Percentiles rank a stretch among this genome's conserved stretches.
Evolutionary conservation across 1,140 invertebrate species (phyloP).

Genomic region (Halesus radiatus): DNA sequence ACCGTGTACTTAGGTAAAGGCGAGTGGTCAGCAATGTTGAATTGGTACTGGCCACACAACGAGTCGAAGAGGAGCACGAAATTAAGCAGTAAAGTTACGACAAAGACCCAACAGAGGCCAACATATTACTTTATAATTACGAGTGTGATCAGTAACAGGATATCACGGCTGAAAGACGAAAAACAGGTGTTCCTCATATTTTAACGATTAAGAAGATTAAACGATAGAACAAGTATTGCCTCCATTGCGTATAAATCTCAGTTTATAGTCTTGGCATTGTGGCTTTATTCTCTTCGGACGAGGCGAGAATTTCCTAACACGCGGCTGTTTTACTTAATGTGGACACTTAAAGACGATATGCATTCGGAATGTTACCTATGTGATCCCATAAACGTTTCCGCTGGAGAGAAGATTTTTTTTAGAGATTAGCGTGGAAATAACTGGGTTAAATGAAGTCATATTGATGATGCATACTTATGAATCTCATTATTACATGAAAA

Average conservation of each 20-base stretch:
- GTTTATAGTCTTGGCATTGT: constrained; percentile 9
- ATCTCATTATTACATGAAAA: too few species aligned
- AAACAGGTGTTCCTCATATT: constrained; percentile 31
- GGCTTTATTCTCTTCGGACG: not conserved
- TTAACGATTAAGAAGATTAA: constrained; percentile 23
- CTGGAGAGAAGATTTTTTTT: too few species aligned
- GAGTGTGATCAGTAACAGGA: constrained; percentile 20
- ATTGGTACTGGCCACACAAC: too few species aligned
- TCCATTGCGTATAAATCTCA: constrained; percentile 2
- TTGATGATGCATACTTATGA: too few species aligned
- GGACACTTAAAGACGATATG: not conserved
- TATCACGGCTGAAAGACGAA: not conserved
- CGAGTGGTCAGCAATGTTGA: too few species aligned
- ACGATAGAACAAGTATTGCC: constrained; percentile 6
- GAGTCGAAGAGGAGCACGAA: not conserved
- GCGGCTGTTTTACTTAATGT: not conserved
- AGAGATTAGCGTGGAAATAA: too few species aligned
- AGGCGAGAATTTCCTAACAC: too few species aligned
- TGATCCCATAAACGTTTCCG: too few species aligned
- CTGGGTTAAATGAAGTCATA: too few species aligned
- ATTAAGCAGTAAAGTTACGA: constrained; percentile 20
- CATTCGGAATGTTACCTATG: too few species aligned
- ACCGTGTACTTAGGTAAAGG: too few species aligned
- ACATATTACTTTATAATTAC: not conserved
- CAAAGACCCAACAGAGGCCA: constrained; percentile 1